Evolutionary conservation across 2,113 vertebrate genomes (phyloP).

Genomic region (Micronycteris hirsuta): DNA sequence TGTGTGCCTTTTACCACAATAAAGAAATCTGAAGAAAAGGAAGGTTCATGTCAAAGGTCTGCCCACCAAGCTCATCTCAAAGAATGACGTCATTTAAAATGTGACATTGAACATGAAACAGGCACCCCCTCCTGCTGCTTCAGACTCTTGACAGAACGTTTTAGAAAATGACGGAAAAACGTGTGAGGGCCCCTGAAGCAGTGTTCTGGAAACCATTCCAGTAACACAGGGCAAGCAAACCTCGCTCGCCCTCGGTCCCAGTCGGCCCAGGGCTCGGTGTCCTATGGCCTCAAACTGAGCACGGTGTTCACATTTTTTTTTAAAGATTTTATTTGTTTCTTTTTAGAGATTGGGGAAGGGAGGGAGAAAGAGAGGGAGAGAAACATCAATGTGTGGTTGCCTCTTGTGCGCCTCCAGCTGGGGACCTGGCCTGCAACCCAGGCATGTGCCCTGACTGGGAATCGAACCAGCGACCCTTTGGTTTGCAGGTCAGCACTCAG

Average conservation of each 20-base stretch:
- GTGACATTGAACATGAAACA: background rate
- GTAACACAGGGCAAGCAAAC: rapidly evolving
- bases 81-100: background rate
- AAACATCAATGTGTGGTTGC: no score
- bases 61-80: background rate
- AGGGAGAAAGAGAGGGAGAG: no score
- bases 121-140: constrained; percentile 47
- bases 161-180: background rate
- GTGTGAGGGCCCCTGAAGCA: rapidly evolving
- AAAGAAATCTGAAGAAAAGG: background rate
- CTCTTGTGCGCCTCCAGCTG: no score
- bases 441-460: no score
- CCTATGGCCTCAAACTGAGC: background rate
- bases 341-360: no score
- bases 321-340: no score
- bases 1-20: background rate
- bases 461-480: no score
- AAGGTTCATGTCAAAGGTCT: background rate
- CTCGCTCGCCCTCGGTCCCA: rapidly evolving
- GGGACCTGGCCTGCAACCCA: no score
- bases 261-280: rapidly evolving
- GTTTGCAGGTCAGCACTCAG: no score
- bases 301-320: background rate
- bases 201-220: background rate
- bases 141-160: background rate